Evolutionary conservation across 2,888 invertebrate species (phyloP).

Genomic region (Scrobipalpa atriplicella): DNA sequence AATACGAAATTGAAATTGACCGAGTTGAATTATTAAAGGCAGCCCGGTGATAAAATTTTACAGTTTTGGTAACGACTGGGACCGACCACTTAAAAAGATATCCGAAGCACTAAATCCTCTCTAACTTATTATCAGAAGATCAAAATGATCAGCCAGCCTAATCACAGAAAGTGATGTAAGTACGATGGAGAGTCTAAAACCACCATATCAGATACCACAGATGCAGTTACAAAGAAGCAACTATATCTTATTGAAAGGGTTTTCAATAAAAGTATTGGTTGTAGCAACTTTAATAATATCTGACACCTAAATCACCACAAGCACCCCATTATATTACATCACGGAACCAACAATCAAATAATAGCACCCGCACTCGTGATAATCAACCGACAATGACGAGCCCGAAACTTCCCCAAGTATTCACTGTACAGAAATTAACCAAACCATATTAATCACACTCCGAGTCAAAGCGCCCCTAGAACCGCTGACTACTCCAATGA

Average conservation of each 20-base stretch:
- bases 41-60: no score
- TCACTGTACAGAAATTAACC: slow-evolving; percentile 78
- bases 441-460: slow-evolving; percentile 80
- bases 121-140: no score
- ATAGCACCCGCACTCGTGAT: slow-evolving; percentile 43
- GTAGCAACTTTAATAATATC: slow-evolving; percentile 4
- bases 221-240: no score
- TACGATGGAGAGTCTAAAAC: no score
- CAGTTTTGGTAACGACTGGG: no score
- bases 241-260: neutral
- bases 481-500: slow-evolving; percentile 80
- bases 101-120: no score
- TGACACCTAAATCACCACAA: slow-evolving; percentile 6
- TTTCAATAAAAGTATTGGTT: neutral
- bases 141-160: no score
- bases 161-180: no score
- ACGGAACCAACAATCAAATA: slow-evolving; percentile 51
- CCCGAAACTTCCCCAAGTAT: slow-evolving; percentile 72
- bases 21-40: no score
- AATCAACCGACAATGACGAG: slow-evolving; percentile 61
- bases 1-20: no score
- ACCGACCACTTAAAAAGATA: no score
- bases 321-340: slow-evolving; percentile 35
- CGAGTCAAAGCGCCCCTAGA: slow-evolving; percentile 62
- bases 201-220: no score